Percentiles rank a stretch among this genome's conserved stretches.
Evolutionary conservation across 2,113 vertebrate genomes (phyloP).

Genomic region (Rutilus rutilus): DNA sequence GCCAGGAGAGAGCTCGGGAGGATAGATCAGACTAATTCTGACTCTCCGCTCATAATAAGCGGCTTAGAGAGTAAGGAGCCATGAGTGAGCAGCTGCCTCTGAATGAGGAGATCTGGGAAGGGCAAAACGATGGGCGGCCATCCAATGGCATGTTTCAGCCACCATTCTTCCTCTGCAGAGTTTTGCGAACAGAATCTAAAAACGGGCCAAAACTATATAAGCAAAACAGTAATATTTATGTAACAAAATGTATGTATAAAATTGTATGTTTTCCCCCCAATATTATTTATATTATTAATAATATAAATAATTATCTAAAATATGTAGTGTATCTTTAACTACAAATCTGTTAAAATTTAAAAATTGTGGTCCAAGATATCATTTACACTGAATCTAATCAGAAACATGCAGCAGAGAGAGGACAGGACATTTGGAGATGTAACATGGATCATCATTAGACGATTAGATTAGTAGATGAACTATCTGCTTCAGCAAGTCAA

Average conservation of each 20-base stretch:
- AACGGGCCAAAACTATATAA: background rate
- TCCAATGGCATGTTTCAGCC: constrained; percentile 40
- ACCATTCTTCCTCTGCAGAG: constrained; percentile 46
- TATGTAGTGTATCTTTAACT: background rate
- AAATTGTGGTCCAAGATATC: background rate
- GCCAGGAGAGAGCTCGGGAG: constrained; percentile 1
- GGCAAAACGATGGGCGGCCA: background rate
- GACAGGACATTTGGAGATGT: background rate
- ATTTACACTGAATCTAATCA: background rate
- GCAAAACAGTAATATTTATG: background rate
- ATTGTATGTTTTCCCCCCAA: too few relatives aligned
- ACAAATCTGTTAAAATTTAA: background rate
- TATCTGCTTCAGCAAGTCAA: constrained; percentile 19
- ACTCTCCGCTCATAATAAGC: constrained; percentile 68
- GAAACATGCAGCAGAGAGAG: background rate
- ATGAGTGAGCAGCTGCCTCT: constrained; percentile 43
- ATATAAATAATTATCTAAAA: background rate
- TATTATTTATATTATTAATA: too few relatives aligned
- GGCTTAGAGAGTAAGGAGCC: constrained; percentile 66
- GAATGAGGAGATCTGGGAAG: background rate
- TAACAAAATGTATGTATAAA: background rate
- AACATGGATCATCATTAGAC: constrained; percentile 1
- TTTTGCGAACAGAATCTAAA: background rate
- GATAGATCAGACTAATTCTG: constrained; percentile 64
- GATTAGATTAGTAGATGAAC: constrained; percentile 11